These are phyloP conservation scores for Cyclura pinguis DNA, from an alignment of 2,797 vertebrate species.

Conservation along the genomic window DNA sequence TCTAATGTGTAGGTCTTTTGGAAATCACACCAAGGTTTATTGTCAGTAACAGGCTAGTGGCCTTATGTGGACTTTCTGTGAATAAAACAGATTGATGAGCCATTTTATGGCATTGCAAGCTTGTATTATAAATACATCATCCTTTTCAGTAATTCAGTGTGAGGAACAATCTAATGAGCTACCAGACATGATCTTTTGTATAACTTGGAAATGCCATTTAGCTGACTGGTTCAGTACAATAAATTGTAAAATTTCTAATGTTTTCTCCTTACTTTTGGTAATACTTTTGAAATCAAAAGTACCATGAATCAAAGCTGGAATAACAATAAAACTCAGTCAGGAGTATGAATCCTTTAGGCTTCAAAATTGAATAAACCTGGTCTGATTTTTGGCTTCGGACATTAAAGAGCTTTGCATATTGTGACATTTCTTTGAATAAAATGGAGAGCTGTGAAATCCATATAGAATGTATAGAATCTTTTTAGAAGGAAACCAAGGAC, in stretches of 20 bases:
- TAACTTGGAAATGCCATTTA: slow-evolving; percentile 60
- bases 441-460: not conserved
- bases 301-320: slow-evolving; percentile 25
- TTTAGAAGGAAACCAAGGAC: not conserved
- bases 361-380: slow-evolving; percentile 56
- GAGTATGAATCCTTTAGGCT: slow-evolving; percentile 40
- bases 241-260: slow-evolving; percentile 54
- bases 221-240: slow-evolving; percentile 58
- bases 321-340: slow-evolving; percentile 47
- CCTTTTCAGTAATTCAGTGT: slow-evolving; percentile 80
- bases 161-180: slow-evolving; percentile 80
- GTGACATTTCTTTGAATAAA: slow-evolving; percentile 17
- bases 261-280: slow-evolving; percentile 59
- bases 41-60: slow-evolving; percentile 81
- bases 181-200: slow-evolving; percentile 59
- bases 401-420: slow-evolving; percentile 16
- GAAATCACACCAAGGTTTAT: slow-evolving; percentile 83
- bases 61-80: slow-evolving; percentile 81
- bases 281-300: slow-evolving; percentile 49
- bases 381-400: slow-evolving; percentile 44
- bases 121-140: slow-evolving; percentile 82
- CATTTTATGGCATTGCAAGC: slow-evolving; percentile 81
- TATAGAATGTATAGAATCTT: not conserved
- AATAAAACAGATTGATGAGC: slow-evolving; percentile 85
- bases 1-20: slow-evolving; percentile 78